phyloP scores from a whole-genome alignment of 1,140 invertebrate genomes.

The Achroia grisella region DNA sequence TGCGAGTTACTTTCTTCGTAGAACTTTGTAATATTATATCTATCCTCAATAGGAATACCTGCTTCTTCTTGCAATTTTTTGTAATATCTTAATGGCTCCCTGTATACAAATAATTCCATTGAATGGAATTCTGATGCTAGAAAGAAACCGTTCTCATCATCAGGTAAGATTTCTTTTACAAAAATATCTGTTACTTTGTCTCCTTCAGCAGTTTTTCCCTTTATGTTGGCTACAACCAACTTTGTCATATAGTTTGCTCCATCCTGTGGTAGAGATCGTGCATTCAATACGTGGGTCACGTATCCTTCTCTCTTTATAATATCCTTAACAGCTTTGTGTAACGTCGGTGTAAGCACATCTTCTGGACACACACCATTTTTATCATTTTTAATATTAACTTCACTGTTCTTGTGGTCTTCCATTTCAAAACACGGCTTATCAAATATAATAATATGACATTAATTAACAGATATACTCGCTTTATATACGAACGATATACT shows the following conservation, averaged over 20 bases:
- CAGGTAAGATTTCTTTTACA: constrained; percentile 16
- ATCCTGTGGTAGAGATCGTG: constrained; percentile 11
- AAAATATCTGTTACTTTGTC: constrained; percentile 24
- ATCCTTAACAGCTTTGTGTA: constrained; percentile 6
- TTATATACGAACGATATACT: too few species aligned
- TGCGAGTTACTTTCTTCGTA: constrained; percentile 30
- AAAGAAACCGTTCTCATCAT: constrained; percentile 6
- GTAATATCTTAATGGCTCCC: constrained; percentile 26
- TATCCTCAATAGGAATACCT: constrained; percentile 24
- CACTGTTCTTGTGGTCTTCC: too few species aligned
- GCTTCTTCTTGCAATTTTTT: constrained; percentile 31
- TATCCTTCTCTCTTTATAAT: constrained; percentile 17
- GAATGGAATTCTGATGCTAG: constrained; percentile 17
- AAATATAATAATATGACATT: too few species aligned
- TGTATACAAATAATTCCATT: constrained; percentile 38
- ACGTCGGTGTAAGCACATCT: constrained; percentile 11
- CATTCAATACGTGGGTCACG: constrained; percentile 3
- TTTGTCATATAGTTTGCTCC: constrained; percentile 19
- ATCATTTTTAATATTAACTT: too few species aligned
- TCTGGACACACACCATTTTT: background rate
- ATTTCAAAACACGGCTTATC: too few species aligned
- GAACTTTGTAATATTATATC: constrained; percentile 33
- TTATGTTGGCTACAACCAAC: constrained; percentile 18
- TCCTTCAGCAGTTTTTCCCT: constrained; percentile 11
- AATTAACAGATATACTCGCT: too few species aligned